phyloP scores from a whole-genome alignment of 2,888 invertebrate genomes.

The Drosophila falleni region DNA sequence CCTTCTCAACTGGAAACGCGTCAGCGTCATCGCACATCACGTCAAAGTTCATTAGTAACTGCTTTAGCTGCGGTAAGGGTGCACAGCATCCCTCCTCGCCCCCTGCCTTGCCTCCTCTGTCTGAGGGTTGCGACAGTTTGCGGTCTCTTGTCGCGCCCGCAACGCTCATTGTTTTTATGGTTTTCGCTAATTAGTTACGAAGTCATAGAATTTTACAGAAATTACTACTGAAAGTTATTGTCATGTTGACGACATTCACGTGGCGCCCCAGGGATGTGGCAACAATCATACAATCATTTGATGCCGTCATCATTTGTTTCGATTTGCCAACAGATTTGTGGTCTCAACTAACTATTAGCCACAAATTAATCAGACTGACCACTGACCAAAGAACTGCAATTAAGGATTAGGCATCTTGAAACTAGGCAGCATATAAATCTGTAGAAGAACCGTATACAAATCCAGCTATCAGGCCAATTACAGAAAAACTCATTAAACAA shows the following conservation, averaged over 20 bases:
- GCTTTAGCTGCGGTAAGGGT: constrained; percentile 31
- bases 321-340: constrained; percentile 16
- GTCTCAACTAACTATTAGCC: constrained; percentile 9
- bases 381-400: constrained; percentile 2
- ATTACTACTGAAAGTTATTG: constrained; percentile 66
- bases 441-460: background rate
- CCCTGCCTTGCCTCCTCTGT: constrained; percentile 5
- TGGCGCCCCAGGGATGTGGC: constrained; percentile 16
- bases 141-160: constrained; percentile 47
- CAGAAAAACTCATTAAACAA: constrained; percentile 56
- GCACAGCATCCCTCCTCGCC: constrained; percentile 1
- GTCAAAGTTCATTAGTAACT: constrained; percentile 76
- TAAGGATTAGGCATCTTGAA: background rate
- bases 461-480: constrained; percentile 56
- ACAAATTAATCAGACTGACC: constrained; percentile 41
- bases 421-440: background rate
- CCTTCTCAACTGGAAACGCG: constrained; percentile 33
- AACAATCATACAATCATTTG: constrained; percentile 23
- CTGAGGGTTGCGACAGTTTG: constrained; percentile 48
- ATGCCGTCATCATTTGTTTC: constrained; percentile 54
- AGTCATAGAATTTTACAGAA: constrained; percentile 82
- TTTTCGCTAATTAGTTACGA: constrained; percentile 83
- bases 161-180: constrained; percentile 81
- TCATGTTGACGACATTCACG: constrained; percentile 51
- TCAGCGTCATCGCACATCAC: constrained; percentile 68